These are phyloP conservation scores for human (Homo sapiens) DNA, from an alignment of 2,113 vertebrate species.

Conservation along the genomic window DNA sequence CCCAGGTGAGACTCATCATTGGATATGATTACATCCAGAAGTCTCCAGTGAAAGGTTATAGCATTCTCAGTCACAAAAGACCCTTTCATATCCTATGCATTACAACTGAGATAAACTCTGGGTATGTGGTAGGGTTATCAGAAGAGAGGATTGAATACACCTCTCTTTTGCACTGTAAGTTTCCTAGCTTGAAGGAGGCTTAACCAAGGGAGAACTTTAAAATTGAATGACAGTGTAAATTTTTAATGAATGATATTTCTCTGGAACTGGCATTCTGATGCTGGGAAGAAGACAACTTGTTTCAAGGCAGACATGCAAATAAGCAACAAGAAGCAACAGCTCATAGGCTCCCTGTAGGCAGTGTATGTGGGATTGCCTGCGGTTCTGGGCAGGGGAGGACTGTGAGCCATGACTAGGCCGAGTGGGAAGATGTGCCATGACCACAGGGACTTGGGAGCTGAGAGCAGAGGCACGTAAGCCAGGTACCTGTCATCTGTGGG, in stretches of 20 bases:
- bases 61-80: neutral
- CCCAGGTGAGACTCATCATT: neutral
- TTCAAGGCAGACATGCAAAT: neutral
- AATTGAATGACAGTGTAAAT: neutral
- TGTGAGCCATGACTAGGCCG: neutral
- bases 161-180: neutral
- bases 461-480: neutral
- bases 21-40: neutral
- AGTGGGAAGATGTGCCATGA: neutral
- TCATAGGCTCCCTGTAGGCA: too few species aligned
- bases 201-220: neutral
- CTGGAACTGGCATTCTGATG: neutral
- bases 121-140: neutral
- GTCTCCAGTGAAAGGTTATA: neutral
- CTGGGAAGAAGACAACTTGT: neutral
- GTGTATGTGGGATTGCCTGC: neutral
- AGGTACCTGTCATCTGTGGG: neutral
- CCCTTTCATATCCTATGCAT: neutral
- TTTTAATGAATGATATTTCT: neutral
- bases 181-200: neutral
- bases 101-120: neutral
- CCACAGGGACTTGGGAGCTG: accelerated
- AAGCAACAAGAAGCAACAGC: neutral
- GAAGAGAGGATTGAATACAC: neutral
- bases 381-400: neutral